These are phyloP conservation scores for Drosophila burlai DNA, from an alignment of 1,140 invertebrate species.

Conservation along the genomic window DNA sequence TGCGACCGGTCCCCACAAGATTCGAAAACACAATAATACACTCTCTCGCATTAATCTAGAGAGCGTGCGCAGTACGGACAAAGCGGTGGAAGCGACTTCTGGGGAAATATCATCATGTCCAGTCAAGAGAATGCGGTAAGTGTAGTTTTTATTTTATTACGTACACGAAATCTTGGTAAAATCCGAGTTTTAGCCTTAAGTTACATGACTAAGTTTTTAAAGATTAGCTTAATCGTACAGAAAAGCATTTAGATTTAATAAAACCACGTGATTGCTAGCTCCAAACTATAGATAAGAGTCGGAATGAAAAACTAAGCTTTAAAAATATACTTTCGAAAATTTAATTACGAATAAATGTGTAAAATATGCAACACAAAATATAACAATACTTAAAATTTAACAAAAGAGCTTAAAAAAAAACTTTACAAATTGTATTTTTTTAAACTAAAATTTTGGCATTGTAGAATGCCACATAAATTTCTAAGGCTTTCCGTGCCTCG, in stretches of 20 bases:
- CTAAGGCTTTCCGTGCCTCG: background rate
- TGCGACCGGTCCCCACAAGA: conserved; percentile 54
- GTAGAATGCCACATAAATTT: background rate
- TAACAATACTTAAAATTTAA: conserved; percentile 4
- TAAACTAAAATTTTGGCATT: background rate
- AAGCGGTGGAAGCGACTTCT: background rate
- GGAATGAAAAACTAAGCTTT: background rate
- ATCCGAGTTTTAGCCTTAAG: conserved; percentile 42
- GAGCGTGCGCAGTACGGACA: conserved; percentile 27
- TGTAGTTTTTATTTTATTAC: conserved; percentile 30
- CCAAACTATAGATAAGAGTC: background rate
- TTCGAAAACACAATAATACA: conserved; percentile 48
- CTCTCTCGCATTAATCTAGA: conserved; percentile 3
- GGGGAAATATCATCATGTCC: background rate
- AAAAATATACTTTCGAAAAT: background rate
- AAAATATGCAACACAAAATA: background rate
- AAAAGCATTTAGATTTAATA: background rate
- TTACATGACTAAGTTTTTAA: conserved; percentile 31
- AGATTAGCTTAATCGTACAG: background rate
- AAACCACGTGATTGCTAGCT: background rate
- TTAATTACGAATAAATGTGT: background rate
- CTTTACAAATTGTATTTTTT: background rate
- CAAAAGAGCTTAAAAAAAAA: background rate
- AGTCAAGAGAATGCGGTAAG: conserved; percentile 14
- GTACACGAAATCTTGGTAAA: conserved; percentile 52